Conservation (phyloP, 2,113 vertebrate species). For the Leptosomus discolor region DNA sequence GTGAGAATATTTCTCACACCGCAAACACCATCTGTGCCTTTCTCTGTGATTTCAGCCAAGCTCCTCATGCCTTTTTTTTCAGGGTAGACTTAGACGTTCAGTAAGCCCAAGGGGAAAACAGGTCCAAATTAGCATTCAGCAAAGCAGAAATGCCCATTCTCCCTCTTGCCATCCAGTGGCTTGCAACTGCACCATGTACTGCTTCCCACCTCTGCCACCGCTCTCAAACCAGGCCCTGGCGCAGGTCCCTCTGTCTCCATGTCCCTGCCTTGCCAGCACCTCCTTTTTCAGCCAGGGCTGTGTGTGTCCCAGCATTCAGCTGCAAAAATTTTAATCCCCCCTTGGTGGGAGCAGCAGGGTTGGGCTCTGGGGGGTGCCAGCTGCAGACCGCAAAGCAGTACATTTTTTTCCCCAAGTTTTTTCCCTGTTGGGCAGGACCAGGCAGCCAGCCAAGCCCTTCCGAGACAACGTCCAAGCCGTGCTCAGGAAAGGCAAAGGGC, state of each 20-base stretch:
- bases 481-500: neutral
- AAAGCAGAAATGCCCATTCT: neutral
- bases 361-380: neutral
- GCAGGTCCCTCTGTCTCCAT: neutral
- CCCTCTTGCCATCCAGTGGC: neutral
- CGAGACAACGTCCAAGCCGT: accelerated
- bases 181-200: neutral
- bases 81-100: neutral
- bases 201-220: neutral
- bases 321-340: neutral
- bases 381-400: neutral
- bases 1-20: neutral
- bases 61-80: neutral
- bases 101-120: neutral
- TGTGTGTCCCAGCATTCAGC: accelerated
- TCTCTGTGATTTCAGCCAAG: neutral
- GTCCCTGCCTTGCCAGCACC: neutral
- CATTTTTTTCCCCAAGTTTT: neutral
- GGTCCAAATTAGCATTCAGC: neutral
- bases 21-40: neutral
- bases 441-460: neutral
- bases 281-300: neutral
- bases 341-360: neutral
- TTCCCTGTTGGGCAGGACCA: neutral
- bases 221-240: neutral